A percentile compares a stretch with the other conserved stretches of the same genome.
Conservation (phyloP, 2,113 vertebrate species). For the Cyanistes caeruleus region DNA sequence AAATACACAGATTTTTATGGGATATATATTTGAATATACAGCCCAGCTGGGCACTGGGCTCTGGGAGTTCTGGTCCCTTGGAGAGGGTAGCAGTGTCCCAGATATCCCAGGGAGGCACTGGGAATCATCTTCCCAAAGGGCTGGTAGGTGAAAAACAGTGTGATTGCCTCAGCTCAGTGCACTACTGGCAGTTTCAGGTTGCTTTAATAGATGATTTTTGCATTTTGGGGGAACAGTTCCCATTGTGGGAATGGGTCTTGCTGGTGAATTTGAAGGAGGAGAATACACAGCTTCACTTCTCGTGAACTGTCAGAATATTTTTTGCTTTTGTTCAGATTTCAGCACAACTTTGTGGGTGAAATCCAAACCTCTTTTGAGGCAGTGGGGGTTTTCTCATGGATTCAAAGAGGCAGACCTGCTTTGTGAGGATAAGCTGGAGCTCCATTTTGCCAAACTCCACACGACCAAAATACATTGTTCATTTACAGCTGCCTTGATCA, state of each 20-base stretch:
- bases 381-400: conserved; percentile 27
- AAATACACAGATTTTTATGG: background rate
- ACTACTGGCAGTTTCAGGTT: background rate
- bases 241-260: background rate
- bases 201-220: background rate
- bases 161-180: background rate
- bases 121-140: background rate
- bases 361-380: conserved; percentile 34
- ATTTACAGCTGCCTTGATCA: conserved; percentile 22
- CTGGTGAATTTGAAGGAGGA: conserved; percentile 17
- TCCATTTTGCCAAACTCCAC: conserved; percentile 39
- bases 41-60: background rate
- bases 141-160: background rate
- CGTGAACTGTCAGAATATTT: background rate
- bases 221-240: background rate
- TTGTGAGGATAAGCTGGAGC: conserved; percentile 28
- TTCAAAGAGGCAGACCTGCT: conserved; percentile 39
- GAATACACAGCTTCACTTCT: background rate
- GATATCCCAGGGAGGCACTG: background rate
- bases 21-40: background rate
- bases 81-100: background rate
- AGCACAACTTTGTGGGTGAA: conserved; percentile 32
- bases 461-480: conserved; percentile 38
- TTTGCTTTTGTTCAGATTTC: conserved; percentile 45
- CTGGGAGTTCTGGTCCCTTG: background rate